A percentile compares a stretch with the other conserved stretches of the same genome.
Evolutionary conservation across 2,797 vertebrate genomes (phyloP).

Genomic region (Neopelma chrysocephalum): DNA sequence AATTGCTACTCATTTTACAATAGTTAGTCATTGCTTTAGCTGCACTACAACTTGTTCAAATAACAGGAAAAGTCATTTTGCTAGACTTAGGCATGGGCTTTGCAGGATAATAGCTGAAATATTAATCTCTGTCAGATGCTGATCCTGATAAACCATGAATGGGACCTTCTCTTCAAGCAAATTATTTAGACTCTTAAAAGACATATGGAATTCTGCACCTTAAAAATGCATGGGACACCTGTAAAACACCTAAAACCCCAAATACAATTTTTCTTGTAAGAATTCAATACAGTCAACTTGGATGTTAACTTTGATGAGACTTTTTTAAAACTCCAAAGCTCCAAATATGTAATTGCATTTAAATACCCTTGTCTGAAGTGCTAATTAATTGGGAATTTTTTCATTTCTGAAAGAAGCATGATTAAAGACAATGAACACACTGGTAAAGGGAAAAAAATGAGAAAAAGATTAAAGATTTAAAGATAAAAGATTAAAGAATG

Average conservation of each 20-base stretch:
- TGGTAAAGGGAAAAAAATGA: background rate
- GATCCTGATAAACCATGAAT: background rate
- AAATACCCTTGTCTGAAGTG: slow-evolving; percentile 4
- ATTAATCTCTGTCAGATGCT: background rate
- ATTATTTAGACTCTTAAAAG: background rate
- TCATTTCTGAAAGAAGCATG: background rate
- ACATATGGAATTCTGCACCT: background rate
- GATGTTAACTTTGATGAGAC: background rate
- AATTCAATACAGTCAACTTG: background rate
- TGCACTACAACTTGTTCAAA: background rate
- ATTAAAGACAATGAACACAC: background rate
- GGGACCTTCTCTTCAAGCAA: background rate
- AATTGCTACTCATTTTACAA: background rate
- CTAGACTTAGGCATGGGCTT: background rate
- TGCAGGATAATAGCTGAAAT: background rate
- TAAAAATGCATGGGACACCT: background rate
- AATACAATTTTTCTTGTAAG: background rate
- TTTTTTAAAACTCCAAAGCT: background rate
- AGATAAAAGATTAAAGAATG: background rate
- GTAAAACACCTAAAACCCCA: background rate
- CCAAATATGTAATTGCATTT: background rate
- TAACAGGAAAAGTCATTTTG: background rate
- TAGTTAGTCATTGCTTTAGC: background rate
- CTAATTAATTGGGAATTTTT: background rate
- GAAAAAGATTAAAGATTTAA: background rate